Conservation (phyloP, 2,888 invertebrate species). For the Lutraria lutraria region DNA sequence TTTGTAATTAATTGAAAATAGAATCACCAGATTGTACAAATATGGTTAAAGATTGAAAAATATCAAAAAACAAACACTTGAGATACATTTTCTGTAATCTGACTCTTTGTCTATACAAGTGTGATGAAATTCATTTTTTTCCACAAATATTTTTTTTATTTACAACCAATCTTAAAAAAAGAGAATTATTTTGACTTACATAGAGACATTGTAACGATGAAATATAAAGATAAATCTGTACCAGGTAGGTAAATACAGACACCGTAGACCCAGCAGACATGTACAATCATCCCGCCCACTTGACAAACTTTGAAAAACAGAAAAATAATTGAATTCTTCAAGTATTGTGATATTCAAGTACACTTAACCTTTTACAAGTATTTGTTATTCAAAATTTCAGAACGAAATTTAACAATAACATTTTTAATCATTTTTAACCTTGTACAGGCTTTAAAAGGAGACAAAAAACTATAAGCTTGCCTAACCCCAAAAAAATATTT, state of each 20-base stretch:
- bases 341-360: background rate
- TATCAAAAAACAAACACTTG: background rate
- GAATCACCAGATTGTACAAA: background rate
- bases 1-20: background rate
- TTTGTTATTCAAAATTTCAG: background rate
- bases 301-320: background rate
- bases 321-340: background rate
- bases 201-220: background rate
- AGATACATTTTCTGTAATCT: background rate
- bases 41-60: background rate
- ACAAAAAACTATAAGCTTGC: no score
- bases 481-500: no score
- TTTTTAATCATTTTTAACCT: no score
- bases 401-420: background rate
- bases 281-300: slow-evolving; percentile 1
- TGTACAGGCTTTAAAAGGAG: no score
- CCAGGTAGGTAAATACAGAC: slow-evolving; percentile 1
- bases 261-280: no score
- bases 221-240: background rate
- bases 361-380: background rate
- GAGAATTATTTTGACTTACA: background rate
- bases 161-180: background rate
- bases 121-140: background rate
- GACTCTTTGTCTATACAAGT: background rate
- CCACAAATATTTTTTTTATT: background rate